Percentiles rank a stretch among this genome's conserved stretches.
Evolutionary conservation across 1,140 invertebrate genomes (phyloP).

Genomic region (Drosophila miranda): DNA sequence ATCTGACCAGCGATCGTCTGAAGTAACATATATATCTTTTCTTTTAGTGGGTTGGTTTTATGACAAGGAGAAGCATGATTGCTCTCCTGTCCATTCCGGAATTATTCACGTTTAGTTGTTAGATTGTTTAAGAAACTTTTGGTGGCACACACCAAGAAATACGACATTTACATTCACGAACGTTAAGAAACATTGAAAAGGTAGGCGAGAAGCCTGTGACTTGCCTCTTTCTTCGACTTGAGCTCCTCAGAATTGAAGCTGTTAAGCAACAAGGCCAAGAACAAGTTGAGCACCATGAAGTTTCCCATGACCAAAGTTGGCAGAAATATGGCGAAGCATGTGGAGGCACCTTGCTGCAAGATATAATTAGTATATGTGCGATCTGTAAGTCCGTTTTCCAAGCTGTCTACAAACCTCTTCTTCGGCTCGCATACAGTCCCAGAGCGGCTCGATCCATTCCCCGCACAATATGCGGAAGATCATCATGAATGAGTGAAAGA

Average conservation of each 20-base stretch:
- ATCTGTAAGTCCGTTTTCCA: background rate
- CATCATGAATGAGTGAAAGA: slow-evolving; percentile 98
- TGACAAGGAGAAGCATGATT: slow-evolving; percentile 1
- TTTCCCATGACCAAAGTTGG: slow-evolving; percentile 96
- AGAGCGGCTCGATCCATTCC: slow-evolving; percentile 96
- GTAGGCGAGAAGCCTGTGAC: slow-evolving; percentile 32
- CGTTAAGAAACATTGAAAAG: slow-evolving; percentile 22
- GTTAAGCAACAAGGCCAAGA: slow-evolving; percentile 97
- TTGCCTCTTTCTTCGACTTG: slow-evolving; percentile 94
- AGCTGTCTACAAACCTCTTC: slow-evolving; percentile 83
- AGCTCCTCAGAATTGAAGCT: slow-evolving; percentile 97
- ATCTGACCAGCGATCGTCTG: slow-evolving; percentile 31
- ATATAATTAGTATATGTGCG: slow-evolving; percentile 1
- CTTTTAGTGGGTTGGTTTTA: slow-evolving; percentile 29
- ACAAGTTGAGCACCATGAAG: slow-evolving; percentile 97
- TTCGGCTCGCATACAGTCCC: slow-evolving; percentile 96
- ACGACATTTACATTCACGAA: slow-evolving; percentile 71
- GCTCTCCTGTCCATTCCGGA: slow-evolving; percentile 14
- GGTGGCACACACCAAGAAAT: slow-evolving; percentile 59
- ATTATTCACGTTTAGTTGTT: slow-evolving; percentile 44
- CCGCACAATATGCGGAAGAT: slow-evolving; percentile 96
- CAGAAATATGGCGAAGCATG: slow-evolving; percentile 94
- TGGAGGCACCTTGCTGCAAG: slow-evolving; percentile 85
- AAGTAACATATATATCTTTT: slow-evolving; percentile 5
- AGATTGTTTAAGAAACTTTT: slow-evolving; percentile 55